Conservation (phyloP, 2,797 vertebrate species). For the Cyprinella venusta region DNA sequence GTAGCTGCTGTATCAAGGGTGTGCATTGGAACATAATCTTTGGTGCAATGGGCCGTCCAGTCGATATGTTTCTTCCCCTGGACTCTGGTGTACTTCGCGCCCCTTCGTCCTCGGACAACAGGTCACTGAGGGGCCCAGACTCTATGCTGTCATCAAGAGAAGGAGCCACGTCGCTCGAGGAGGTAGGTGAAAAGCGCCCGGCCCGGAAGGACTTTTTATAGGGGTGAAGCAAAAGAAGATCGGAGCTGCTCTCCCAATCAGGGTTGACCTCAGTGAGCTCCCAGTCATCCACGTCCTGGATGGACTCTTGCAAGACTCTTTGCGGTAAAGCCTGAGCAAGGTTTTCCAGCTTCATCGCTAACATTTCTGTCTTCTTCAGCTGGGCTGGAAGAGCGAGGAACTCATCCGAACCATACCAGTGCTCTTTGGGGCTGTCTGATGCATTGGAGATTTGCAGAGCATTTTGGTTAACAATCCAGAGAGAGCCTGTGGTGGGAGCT, state of each 20-base stretch:
- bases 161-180: constrained; percentile 88
- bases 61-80: constrained; percentile 62
- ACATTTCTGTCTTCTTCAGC: constrained; percentile 90
- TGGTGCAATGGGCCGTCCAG: constrained; percentile 33
- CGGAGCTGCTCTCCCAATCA: constrained; percentile 82
- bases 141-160: constrained; percentile 90
- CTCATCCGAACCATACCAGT: constrained; percentile 96
- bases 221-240: constrained; percentile 64
- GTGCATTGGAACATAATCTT: constrained; percentile 65
- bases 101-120: constrained; percentile 87
- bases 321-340: constrained; percentile 86
- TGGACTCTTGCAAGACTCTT: constrained; percentile 77
- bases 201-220: constrained; percentile 68
- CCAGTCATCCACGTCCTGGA: constrained; percentile 97
- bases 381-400: constrained; percentile 94
- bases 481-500: constrained; percentile 62
- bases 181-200: constrained; percentile 84
- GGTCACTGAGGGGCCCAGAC: constrained; percentile 90
- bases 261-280: constrained; percentile 91
- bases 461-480: constrained; percentile 61
- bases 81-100: constrained; percentile 55
- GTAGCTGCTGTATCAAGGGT: constrained; percentile 84
- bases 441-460: constrained; percentile 30
- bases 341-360: constrained; percentile 90
- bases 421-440: constrained; percentile 67